Base-by-base conservation (phyloP, 2,113 vertebrate genomes). In the Tupaia chinensis region DNA sequence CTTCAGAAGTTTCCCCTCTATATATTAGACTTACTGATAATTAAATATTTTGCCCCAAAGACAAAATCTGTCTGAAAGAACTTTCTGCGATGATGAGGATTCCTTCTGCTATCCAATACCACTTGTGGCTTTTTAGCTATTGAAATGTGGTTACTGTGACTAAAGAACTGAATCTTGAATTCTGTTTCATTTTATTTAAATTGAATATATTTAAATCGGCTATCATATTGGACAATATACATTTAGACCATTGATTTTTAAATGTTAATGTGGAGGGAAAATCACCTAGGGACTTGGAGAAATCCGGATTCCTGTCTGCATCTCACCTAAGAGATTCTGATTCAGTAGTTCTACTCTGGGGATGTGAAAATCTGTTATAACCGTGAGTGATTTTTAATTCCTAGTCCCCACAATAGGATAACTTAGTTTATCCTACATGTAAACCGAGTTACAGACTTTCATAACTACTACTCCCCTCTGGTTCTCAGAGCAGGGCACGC, bases 161-260 rank as follows among this genome's bases (percentile, higher is more conserved):
- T 94, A 61, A 91, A 27, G 23, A 93, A 73, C 29, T 87, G 56
- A 77, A 72, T 83, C 92, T 79, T 74, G 60, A 15, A 44, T 91
- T 93, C 66, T 66, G 29, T 56, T 78, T 89, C 34, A 76, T 60
- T 79, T 74, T 88, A 63, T 86, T 66, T 94, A 90, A 87, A 56
- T 85, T 53, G 80, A 86, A 25, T 53, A 12, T 88, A 0, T 63
- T 23, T 5, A 34, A 77, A 68, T 12, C 86, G 65, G 10, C 19
- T 92, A 20, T 25, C 32, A 0, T 87, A 27, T 63, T 94, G 34
- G 74, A 56, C n/a, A 81, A 19, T 68, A 1, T 69, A 74, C 32
- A 9, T 79, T 65, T 76, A 32, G 68, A 83, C 23, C 73, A 11
- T 29, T 80, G 63, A 60, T 8, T 79, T 95, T 88, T 3, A 76